phyloP scores from a whole-genome alignment of 1,140 invertebrate genomes.

The Heliconius eleuchia region DNA sequence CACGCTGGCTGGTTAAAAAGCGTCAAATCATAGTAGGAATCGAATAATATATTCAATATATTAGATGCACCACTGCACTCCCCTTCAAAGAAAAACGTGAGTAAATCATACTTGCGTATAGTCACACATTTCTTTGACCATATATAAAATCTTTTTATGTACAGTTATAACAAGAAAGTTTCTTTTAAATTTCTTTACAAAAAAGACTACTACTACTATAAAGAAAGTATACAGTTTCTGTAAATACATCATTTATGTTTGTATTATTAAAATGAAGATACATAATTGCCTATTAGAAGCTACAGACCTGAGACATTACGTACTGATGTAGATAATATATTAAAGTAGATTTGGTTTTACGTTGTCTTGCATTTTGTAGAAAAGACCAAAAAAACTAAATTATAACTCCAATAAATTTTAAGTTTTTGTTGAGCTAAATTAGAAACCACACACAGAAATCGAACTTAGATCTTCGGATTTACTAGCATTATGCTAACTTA shows the following conservation, averaged over 20 bases:
- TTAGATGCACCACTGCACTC: constrained; percentile 67
- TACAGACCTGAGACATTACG: neutral
- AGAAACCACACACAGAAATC: neutral
- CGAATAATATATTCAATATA: constrained; percentile 70
- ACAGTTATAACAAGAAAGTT: neutral
- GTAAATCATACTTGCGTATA: constrained; percentile 50
- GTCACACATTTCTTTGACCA: constrained; percentile 5
- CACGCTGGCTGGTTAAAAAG: constrained; percentile 56
- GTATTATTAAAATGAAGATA: neutral
- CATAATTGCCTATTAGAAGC: neutral
- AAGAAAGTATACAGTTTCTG: neutral
- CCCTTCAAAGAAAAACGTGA: constrained; percentile 67
- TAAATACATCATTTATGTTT: neutral
- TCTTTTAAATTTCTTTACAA: neutral
- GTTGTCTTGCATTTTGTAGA: too few relatives aligned
- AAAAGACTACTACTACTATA: neutral
- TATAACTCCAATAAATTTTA: neutral
- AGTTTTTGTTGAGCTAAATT: neutral
- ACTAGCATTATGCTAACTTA: neutral
- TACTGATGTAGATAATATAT: too few relatives aligned
- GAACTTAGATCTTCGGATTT: neutral
- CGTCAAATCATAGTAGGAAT: constrained; percentile 62
- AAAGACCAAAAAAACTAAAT: too few relatives aligned
- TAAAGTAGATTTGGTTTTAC: too few relatives aligned
- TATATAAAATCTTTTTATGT: constrained; percentile 1